Conservation (phyloP, 2,113 vertebrate genomes). For the Lasiurus cinereus region DNA sequence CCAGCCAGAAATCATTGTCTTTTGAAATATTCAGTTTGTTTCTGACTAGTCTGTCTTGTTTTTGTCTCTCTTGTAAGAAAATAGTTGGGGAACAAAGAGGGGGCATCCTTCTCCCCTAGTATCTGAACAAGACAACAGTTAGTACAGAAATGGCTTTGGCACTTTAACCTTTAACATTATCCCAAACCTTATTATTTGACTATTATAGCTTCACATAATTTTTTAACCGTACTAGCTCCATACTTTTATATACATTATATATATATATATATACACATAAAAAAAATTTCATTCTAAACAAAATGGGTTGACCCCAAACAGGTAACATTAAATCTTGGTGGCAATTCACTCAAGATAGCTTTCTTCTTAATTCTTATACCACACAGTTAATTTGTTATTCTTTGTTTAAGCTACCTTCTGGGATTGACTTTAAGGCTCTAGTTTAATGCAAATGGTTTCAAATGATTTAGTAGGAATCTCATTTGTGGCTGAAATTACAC, state of each 20-base stretch:
- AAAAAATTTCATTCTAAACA: conserved; percentile 78
- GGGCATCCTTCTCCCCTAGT: background rate
- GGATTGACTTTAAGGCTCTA: conserved; percentile 86
- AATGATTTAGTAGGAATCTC: conserved; percentile 52
- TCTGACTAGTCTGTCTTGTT: conserved; percentile 41
- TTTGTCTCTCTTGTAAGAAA: conserved; percentile 51
- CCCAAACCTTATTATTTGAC: conserved; percentile 48
- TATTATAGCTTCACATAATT: conserved; percentile 65
- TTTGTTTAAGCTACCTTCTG: conserved; percentile 67
- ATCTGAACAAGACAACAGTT: conserved; percentile 66
- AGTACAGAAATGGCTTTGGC: conserved; percentile 82
- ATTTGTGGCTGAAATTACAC: conserved; percentile 86
- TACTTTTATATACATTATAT: conserved; percentile 81
- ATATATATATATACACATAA: background rate
- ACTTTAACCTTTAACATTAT: conserved; percentile 66
- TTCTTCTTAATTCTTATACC: conserved; percentile 64
- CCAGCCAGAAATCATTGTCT: conserved; percentile 33
- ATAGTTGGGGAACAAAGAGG: conserved; percentile 48
- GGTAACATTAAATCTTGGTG: background rate
- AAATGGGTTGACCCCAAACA: background rate
- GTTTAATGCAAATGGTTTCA: conserved; percentile 65
- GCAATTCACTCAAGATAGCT: conserved; percentile 53
- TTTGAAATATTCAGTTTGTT: conserved; percentile 53
- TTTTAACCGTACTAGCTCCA: conserved; percentile 55
- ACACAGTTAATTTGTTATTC: conserved; percentile 70